A percentile compares a stretch with the other conserved stretches of the same genome.
These are phyloP conservation scores for Zapornia atra DNA, from an alignment of 2,113 vertebrate genomes.

Conservation along the genomic window DNA sequence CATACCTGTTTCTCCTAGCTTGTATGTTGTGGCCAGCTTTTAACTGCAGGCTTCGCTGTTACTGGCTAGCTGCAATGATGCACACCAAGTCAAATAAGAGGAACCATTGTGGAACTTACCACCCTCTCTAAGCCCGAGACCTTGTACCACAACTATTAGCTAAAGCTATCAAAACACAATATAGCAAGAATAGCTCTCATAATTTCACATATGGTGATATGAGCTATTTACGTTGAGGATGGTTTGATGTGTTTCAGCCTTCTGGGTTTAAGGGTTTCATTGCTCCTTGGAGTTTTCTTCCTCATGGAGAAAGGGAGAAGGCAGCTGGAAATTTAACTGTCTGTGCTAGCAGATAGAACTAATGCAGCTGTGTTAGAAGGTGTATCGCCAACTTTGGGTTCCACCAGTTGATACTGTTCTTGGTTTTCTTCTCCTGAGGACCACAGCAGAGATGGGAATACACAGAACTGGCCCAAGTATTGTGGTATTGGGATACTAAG, in stretches of 20 bases:
- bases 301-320: neutral
- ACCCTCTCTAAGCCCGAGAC: neutral
- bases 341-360: neutral
- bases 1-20: neutral
- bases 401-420: neutral
- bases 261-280: neutral
- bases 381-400: neutral
- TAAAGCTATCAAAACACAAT: neutral
- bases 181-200: neutral
- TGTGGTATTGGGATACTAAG: neutral
- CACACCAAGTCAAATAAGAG: neutral
- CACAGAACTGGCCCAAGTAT: neutral
- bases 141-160: rapidly evolving
- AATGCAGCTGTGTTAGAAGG: neutral
- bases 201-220: neutral
- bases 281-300: neutral
- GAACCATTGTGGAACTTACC: neutral
- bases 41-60: neutral
- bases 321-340: neutral
- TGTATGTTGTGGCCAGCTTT: neutral
- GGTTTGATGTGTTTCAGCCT: neutral
- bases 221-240: neutral
- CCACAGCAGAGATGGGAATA: neutral
- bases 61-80: neutral
- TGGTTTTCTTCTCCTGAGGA: neutral